Evolutionary conservation across 2,888 invertebrate genomes (phyloP), one percentile per base, ranked within the genome.

Genomic region (Artemia sinica): DNA sequence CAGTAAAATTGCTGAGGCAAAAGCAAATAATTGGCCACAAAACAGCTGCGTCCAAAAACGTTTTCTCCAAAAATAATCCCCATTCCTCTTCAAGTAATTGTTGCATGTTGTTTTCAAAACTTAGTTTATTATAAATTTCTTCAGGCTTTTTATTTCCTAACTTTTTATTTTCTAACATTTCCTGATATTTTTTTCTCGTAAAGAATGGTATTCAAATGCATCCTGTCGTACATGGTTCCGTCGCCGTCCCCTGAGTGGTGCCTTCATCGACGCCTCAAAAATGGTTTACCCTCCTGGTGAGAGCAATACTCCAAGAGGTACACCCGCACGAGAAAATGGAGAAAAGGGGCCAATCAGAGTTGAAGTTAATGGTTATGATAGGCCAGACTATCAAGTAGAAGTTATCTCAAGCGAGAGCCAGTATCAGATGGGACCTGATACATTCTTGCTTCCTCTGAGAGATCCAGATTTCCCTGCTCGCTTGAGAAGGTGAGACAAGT

Each of bases 351-450:
- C n/a, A 13, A 49, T 41, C 8, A 41, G 13, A 14, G 48, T n/a
- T 48, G 67, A 49, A 49, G 48, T 65, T 13, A 69, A 69, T 48
- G 49, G 50, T 67, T 69, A 66, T 58, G 69, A 69, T 11, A 66
- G 51, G 14, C 69, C 69, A 11, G 51, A 14, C 10, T 28, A 63
- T 48, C 66, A 67, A 28, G 51, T 65, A 10, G 69, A 66, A 8
- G 52, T 69, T 7, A 52, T 49, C 10, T 52, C 69, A 10, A 50
- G 66, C 12, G 68, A 69, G 41, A 71, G 70, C 49, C 66, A 66
- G 76, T 95, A 95, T 80, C 93, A 95, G 80, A 88, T 91, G 78
- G 96, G 97, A 0, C 95, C 95, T 0, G 96, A 97, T 77, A 95
- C 96, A 1, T 94, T 96, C 78, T 81, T 97, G 9, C 83, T 97